A percentile compares a stretch with the other conserved stretches of the same genome.
These are phyloP conservation scores for Rhopalosiphum padi DNA, from an alignment of 1,140 invertebrate species.

Conservation along the genomic window DNA sequence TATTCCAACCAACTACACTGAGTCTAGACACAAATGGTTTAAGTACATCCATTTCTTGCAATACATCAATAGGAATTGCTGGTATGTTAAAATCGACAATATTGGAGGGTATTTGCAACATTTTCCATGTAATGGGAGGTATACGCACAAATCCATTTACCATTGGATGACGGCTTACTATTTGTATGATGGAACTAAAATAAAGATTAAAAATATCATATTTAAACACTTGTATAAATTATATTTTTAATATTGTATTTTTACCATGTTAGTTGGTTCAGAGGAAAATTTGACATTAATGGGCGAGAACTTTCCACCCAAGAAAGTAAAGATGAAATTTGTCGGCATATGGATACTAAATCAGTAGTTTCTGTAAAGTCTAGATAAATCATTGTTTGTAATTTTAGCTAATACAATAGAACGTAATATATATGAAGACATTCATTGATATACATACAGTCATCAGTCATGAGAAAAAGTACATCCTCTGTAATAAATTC, in stretches of 20 bases:
- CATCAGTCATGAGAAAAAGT: not conserved
- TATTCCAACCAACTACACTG: conserved; percentile 79
- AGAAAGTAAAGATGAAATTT: conserved; percentile 65
- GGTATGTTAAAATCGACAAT: conserved; percentile 69
- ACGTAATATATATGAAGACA: not conserved
- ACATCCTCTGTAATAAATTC: conserved; percentile 52
- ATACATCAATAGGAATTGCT: conserved; percentile 69
- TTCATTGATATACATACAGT: conserved; percentile 25
- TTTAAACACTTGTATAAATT: not conserved
- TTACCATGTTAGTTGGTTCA: conserved; percentile 65
- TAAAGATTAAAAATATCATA: not conserved
- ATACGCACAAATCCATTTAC: conserved; percentile 73
- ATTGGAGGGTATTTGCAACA: conserved; percentile 64
- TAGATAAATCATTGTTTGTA: not conserved
- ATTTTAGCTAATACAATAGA: not conserved
- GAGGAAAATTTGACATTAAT: conserved; percentile 62
- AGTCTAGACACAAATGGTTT: conserved; percentile 70
- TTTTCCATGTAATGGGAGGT: conserved; percentile 73
- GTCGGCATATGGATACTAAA: conserved; percentile 63
- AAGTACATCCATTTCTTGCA: conserved; percentile 83
- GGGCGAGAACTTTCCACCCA: conserved; percentile 67
- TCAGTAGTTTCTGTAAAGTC: conserved; percentile 28
- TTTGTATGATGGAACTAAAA: conserved; percentile 65
- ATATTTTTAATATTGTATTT: conserved; percentile 60
- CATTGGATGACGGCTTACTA: conserved; percentile 69